phyloP scores from a whole-genome alignment of 1,140 invertebrate species.

The Scylla paramamosain region DNA sequence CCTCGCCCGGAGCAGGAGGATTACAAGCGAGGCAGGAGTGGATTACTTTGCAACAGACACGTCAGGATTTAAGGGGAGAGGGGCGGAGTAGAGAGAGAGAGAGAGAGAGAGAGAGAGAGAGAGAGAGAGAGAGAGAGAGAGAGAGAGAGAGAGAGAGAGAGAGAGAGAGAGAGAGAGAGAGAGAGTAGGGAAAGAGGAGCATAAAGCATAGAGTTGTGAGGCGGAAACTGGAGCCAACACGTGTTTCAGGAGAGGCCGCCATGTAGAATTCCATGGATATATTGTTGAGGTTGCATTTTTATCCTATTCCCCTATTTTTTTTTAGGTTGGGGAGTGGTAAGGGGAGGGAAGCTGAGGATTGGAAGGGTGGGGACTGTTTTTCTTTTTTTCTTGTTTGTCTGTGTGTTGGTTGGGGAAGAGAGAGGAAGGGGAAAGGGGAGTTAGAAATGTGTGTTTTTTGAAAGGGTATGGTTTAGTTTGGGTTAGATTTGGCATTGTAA shows the following conservation, averaged over 20 bases:
- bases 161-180: not conserved
- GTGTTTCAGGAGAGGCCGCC: not conserved
- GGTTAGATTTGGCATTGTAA: not conserved
- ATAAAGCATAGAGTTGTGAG: not conserved
- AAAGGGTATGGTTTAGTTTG: not conserved
- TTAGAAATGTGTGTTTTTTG: not conserved
- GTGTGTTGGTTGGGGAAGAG: not conserved
- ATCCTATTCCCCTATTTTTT: not conserved
- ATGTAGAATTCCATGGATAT: not conserved
- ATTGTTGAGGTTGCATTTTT: not conserved
- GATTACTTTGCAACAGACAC: conserved; percentile 2
- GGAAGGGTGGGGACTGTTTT: no score
- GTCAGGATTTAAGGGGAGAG: not conserved
- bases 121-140: no score
- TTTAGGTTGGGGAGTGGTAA: not conserved
- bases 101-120: not conserved
- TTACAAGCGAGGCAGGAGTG: not conserved
- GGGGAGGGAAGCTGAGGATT: not conserved
- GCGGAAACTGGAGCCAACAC: not conserved
- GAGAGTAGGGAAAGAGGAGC: no score
- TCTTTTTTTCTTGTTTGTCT: no score
- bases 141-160: not conserved
- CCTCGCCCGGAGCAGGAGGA: not conserved
- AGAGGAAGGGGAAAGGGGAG: not conserved
- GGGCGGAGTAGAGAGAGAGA: not conserved